A percentile compares a stretch with the other conserved stretches of the same genome.
phyloP scores from a whole-genome alignment of 2,888 invertebrate species.

The Mythimna loreyi region DNA sequence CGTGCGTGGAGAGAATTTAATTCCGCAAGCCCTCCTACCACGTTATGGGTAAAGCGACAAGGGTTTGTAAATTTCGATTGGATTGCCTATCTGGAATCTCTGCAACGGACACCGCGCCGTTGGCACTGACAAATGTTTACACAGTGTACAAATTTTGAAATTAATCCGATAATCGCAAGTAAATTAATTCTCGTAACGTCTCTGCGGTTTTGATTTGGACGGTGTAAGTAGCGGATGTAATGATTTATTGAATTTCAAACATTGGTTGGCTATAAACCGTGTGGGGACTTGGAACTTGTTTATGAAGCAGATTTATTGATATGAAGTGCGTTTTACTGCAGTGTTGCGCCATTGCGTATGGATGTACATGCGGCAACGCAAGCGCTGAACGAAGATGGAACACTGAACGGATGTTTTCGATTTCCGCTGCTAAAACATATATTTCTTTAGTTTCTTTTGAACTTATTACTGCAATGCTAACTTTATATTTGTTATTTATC shows the following conservation, averaged over 20 bases:
- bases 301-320: conserved; percentile 83
- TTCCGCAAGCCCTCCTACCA: conserved; percentile 88
- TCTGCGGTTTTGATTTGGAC: conserved; percentile 75
- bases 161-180: conserved; percentile 82
- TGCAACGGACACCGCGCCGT: conserved; percentile 79
- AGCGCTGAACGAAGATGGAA: conserved; percentile 55
- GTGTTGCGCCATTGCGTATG: conserved; percentile 75
- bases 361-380: conserved; percentile 60
- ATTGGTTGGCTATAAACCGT: conserved; percentile 80
- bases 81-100: conserved; percentile 88
- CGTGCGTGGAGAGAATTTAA: conserved; percentile 78
- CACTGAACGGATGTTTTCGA: conserved; percentile 50
- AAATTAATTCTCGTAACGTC: conserved; percentile 74
- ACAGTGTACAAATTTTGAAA: conserved; percentile 86
- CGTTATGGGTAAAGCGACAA: conserved; percentile 88
- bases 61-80: conserved; percentile 89
- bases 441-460: conserved; percentile 30
- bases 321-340: conserved; percentile 76
- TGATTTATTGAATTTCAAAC: conserved; percentile 86
- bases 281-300: conserved; percentile 79
- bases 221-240: conserved; percentile 84
- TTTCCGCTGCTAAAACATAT: conserved; percentile 28
- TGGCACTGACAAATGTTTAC: conserved; percentile 88
- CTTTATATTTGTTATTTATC: not conserved
- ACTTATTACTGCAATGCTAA: conserved; percentile 2